Conservation (phyloP, 2,113 vertebrate species). For the Chascanopsetta lugubris region DNA sequence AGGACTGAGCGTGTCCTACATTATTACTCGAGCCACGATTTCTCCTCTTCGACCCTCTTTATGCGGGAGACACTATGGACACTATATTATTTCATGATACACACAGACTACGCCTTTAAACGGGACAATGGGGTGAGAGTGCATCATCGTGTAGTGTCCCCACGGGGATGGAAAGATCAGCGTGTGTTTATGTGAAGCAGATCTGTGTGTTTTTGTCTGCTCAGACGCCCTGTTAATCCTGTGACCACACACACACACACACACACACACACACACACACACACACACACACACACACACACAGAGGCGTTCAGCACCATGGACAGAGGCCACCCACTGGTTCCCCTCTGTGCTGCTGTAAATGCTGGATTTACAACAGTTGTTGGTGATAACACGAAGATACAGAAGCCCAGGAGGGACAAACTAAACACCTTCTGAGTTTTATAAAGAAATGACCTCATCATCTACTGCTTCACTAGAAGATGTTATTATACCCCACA, state of each 20-base stretch:
- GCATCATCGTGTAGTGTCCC: too few relatives aligned
- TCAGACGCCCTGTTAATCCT: conserved; percentile 60
- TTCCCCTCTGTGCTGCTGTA: neutral
- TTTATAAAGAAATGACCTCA: too few relatives aligned
- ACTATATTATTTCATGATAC: neutral
- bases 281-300: conserved; percentile 8
- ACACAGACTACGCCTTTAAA: neutral
- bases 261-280: conserved; percentile 4
- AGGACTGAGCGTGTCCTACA: conserved; percentile 29
- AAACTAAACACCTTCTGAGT: too few relatives aligned
- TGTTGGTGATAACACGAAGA: too few relatives aligned
- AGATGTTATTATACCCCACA: too few relatives aligned
- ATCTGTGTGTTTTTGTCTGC: conserved; percentile 52
- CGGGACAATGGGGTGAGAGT: too few relatives aligned
- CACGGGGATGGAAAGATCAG: conserved; percentile 25
- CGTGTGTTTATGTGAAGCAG: conserved; percentile 1
- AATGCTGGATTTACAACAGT: neutral
- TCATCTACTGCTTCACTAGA: too few relatives aligned
- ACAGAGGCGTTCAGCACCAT: conserved; percentile 74
- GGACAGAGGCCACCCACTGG: conserved; percentile 71
- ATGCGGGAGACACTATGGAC: too few relatives aligned
- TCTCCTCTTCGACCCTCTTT: neutral
- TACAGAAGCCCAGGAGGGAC: too few relatives aligned
- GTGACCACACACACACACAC: conserved; percentile 12
- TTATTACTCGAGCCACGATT: neutral